These are phyloP conservation scores for Pyrocephalus nanus DNA, from an alignment of 2,797 vertebrate species.

Conservation along the genomic window DNA sequence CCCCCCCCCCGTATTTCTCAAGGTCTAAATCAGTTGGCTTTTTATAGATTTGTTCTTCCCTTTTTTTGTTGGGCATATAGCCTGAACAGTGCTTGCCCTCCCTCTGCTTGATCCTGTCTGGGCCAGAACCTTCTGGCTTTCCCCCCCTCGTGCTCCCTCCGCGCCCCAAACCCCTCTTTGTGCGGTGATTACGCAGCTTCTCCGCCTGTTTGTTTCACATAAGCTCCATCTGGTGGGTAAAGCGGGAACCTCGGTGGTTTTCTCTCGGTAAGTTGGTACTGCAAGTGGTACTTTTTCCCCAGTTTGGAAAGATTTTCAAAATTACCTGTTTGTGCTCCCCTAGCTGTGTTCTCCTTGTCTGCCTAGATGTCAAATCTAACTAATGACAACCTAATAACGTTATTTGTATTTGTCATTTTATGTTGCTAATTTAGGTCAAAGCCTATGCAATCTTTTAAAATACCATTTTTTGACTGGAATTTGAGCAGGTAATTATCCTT, in stretches of 20 bases:
- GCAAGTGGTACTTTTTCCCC: neutral
- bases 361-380: neutral
- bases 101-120: neutral
- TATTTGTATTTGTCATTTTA: neutral
- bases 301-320: neutral
- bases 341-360: neutral
- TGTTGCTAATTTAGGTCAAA: neutral
- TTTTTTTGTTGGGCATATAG: neutral
- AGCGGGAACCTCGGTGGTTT: neutral
- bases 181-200: neutral
- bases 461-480: neutral
- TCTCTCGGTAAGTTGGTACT: neutral
- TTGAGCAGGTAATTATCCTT: neutral
- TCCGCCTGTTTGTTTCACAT: neutral
- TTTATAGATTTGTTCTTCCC: neutral
- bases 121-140: neutral
- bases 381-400: neutral
- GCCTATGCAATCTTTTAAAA: neutral
- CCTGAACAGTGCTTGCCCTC: neutral
- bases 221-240: slow-evolving; percentile 62
- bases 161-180: neutral
- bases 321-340: neutral
- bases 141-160: neutral
- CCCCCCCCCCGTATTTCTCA: neutral
- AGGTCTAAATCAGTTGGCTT: neutral